A percentile compares a stretch with the other conserved stretches of the same genome.
These are phyloP conservation scores for Sylvietta virens DNA, from an alignment of 2,113 vertebrate species.

Conservation along the genomic window DNA sequence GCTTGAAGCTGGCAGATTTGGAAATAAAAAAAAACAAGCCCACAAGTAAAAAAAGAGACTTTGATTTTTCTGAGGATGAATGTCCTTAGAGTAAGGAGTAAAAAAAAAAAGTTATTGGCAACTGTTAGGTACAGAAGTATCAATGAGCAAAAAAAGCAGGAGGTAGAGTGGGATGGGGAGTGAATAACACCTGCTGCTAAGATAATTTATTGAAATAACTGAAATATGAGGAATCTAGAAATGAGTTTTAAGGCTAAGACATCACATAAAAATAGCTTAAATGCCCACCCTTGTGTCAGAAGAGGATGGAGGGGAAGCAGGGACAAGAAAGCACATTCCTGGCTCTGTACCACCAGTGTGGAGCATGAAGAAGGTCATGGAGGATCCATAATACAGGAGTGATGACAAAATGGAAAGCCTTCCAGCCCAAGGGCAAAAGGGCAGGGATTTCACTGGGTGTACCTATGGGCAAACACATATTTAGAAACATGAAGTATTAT, in stretches of 20 bases:
- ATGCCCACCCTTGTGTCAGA: not conserved
- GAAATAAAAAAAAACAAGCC: not conserved
- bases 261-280: not conserved
- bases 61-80: not conserved
- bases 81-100: not conserved
- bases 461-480: not conserved
- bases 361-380: not conserved
- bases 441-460: not conserved
- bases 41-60: not conserved
- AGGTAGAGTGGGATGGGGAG: not conserved
- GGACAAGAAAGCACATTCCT: not conserved
- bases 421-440: not conserved
- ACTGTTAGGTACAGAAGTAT: not conserved
- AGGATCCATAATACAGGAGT: not conserved
- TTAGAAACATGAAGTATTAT: not conserved
- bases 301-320: not conserved
- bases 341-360: not conserved
- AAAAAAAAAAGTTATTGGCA: not conserved
- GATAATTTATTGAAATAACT: not conserved
- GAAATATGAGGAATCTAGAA: not conserved
- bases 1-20: not conserved
- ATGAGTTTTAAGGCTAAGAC: not conserved
- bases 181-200: not conserved
- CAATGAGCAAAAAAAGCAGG: not conserved
- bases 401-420: not conserved